Percentiles rank a stretch among this genome's conserved stretches.
These are phyloP conservation scores for Gasterosteus nipponicus DNA, from an alignment of 2,113 vertebrate species.

Conservation along the genomic window DNA sequence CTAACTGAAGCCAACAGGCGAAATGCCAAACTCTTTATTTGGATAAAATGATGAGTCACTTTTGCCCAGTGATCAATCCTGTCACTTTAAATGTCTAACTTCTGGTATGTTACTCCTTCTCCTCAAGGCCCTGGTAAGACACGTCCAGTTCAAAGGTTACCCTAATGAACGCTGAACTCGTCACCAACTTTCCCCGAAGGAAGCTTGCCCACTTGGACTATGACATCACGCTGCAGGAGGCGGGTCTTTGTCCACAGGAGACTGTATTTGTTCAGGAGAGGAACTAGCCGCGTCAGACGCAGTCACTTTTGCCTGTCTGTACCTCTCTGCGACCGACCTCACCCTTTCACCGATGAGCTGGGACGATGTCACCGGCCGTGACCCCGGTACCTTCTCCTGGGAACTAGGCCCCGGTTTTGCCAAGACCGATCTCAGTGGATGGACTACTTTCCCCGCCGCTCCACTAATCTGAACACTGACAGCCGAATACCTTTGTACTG, in stretches of 20 bases:
- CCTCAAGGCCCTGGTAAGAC: constrained; percentile 91
- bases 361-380: constrained; percentile 51
- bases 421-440: constrained; percentile 57
- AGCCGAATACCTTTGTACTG: constrained; percentile 59
- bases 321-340: constrained; percentile 66
- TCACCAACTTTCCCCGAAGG: constrained; percentile 98
- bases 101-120: background rate
- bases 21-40: background rate
- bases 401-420: constrained; percentile 47
- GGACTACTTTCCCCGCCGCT: constrained; percentile 59
- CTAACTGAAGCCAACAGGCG: background rate
- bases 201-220: constrained; percentile 99
- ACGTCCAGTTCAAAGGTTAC: constrained; percentile 96
- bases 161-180: constrained; percentile 99
- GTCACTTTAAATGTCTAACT: background rate
- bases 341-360: constrained; percentile 58
- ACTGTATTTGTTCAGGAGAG: constrained; percentile 99
- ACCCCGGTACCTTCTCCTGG: constrained; percentile 50
- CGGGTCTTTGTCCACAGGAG: constrained; percentile 98
- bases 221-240: constrained; percentile 98
- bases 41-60: background rate
- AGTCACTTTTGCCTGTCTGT: constrained; percentile 67
- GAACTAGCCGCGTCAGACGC: constrained; percentile 87
- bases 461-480: constrained; percentile 57
- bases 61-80: background rate